Evolutionary conservation across 92 coral and sea anemone species (phyloP), one percentile per base, ranked within the genome.

Genomic region (Phenganax stokvisi): DNA sequence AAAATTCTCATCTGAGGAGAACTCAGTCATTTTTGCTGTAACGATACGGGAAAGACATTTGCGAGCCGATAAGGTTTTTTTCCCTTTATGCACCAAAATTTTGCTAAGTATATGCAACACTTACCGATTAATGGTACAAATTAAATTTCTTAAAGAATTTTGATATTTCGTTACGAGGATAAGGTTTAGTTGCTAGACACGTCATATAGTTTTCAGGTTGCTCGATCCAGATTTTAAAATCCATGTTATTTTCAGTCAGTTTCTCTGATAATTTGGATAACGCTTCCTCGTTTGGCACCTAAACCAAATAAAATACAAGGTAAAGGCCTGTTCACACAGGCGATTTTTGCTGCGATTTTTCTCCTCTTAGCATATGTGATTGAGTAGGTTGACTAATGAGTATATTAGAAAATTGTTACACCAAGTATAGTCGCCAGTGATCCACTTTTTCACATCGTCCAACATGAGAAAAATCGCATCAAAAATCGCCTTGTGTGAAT

Each of bases 111-210:
- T 61, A 7, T 61, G 17, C 65, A 12, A 15, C 6, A 6, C 8
- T 56, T 10, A 56, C 27, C 11, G 57, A 15, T 72, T 87, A 92
- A 81, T 90, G 89, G 61, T 87, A 90, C 44, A 92, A 76, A 84
- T 87, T 92, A 6, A 90, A 82, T 62, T 88, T 87, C 71, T 86
- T 92, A 59, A 92, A 92, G 80, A 88, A 90, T 54, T 90, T 82
- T 59, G 89, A 90, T 87, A 94, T 84, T 53, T 90, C 89, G 20
- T 88, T 87, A 59, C 90, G 89, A 3, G 97, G 84, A 54, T 94
- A 94, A 0, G 98, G 98, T 58, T 92, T 92, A 9, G 97, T 94
- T 30, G 97, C 98, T 10, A 94, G 86, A 55, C 98, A 94, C 9
- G 98, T 94, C 20, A 92, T 83, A 66, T 63, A 88, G 82, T 92